phyloP scores from a whole-genome alignment of 2,113 vertebrate species.

The Indri indri region DNA sequence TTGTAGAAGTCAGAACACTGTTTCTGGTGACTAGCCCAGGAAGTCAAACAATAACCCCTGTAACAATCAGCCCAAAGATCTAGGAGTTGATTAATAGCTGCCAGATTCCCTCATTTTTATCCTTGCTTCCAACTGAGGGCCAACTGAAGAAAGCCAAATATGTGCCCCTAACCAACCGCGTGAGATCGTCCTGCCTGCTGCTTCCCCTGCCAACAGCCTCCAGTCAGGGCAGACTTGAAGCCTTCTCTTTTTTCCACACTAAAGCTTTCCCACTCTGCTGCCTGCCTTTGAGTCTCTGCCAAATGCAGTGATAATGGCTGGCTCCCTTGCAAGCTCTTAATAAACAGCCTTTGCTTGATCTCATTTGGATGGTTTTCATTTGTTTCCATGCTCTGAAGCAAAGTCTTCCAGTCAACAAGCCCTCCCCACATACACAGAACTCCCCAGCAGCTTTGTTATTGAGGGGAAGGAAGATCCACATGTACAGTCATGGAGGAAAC shows the following conservation, averaged over 20 bases:
- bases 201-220: not conserved
- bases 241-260: not conserved
- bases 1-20: not conserved
- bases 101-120: not conserved
- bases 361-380: not conserved
- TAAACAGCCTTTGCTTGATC: not conserved
- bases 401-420: not conserved
- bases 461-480: not conserved
- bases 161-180: not conserved
- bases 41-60: not conserved
- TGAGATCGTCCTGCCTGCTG: not conserved
- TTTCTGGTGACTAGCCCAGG: not conserved
- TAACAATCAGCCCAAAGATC: not conserved
- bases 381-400: not conserved
- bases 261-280: not conserved
- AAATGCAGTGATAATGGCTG: not conserved
- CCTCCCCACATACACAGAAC: not conserved
- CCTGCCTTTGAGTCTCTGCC: not conserved
- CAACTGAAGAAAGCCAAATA: not conserved
- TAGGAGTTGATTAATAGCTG: not conserved
- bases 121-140: not conserved
- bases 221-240: not conserved
- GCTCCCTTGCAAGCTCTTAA: not conserved
- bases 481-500: not conserved
- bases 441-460: not conserved